phyloP scores from a whole-genome alignment of 1,140 invertebrate genomes.

The Antheraea mylitta region DNA sequence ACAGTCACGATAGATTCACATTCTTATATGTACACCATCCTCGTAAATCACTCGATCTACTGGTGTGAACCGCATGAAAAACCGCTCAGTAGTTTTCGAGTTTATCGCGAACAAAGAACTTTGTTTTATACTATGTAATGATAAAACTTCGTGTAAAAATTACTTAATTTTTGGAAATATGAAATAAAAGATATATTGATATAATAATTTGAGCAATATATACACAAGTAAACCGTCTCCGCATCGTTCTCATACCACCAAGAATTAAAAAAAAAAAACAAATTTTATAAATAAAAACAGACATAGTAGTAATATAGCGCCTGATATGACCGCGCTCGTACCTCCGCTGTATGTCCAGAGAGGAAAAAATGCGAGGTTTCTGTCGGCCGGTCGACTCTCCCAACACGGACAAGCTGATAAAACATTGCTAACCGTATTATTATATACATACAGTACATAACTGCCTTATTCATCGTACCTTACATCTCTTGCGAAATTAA shows the following conservation, averaged over 20 bases:
- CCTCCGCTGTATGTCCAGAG: slow-evolving; percentile 73
- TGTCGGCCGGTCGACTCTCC: slow-evolving; percentile 63
- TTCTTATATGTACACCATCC: too few relatives aligned
- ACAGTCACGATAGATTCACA: too few relatives aligned
- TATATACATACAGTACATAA: slow-evolving; percentile 1
- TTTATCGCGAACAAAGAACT: too few relatives aligned
- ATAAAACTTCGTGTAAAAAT: too few relatives aligned
- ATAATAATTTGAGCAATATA: not conserved
- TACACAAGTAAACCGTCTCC: slow-evolving; percentile 1
- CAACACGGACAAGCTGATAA: slow-evolving; percentile 66
- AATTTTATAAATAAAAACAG: slow-evolving; percentile 20
- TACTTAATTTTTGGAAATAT: too few relatives aligned
- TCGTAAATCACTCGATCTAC: too few relatives aligned
- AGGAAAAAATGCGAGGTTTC: slow-evolving; percentile 74
- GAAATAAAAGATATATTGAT: not conserved
- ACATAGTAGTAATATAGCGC: not conserved
- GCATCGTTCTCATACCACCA: slow-evolving; percentile 29
- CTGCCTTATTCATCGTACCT: not conserved
- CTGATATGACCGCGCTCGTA: slow-evolving; percentile 38
- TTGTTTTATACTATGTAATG: too few relatives aligned
- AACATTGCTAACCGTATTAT: slow-evolving; percentile 39
- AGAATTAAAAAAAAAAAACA: slow-evolving; percentile 31
- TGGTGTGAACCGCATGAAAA: too few relatives aligned
- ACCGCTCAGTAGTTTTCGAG: too few relatives aligned
- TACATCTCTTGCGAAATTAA: not conserved